Evolutionary conservation across 2,113 vertebrate species (phyloP), one percentile per base, ranked within the genome.

Genomic region (Balaenoptera acutorostrata): DNA sequence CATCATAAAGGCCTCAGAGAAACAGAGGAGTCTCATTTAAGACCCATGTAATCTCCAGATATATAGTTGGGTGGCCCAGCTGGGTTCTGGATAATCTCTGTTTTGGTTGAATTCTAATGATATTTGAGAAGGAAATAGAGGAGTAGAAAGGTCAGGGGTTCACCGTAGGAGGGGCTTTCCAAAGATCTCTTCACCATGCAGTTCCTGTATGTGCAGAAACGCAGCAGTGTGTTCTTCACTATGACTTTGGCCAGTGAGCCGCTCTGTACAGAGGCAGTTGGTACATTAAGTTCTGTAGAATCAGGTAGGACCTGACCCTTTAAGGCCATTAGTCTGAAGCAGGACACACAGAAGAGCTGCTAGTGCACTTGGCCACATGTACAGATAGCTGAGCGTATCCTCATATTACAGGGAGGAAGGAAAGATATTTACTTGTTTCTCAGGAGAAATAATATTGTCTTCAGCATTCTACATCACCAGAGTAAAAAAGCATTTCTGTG

Each of bases 341-440:
- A 84, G 41, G 15, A 72, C 5, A 68, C 63, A 72, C 1, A 92
- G 29, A 95, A 66, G 8, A n/a, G 29, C 21, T 95, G 2, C 57
- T 61, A 85, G 33, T 46, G 3, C 17, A 68, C 7, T 46, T 88
- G 25, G 21, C 52, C 71, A 64, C 3, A 71, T 29, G n/a, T 33
- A 52, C 33, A 64, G 75, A 14, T 33, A 96, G 39, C 10, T 61
- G 52, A 55, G 25, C 1, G 0, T 90, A 21, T 96, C 66, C 8
- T 55, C 18, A 64, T 52, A 61, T 39, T 91, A 52, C 23, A 88
- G 3, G 41, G n/a, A 71, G 10, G 71, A 63, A 96, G 63, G 11
- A 77, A 96, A 55, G 59, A 41, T 41, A n/a, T 25, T 95, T 84
- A 39, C 23, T 95, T 84, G n/a, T 84, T 96, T 93, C 11, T 63